Evolutionary conservation across 2,888 invertebrate species (phyloP), one percentile per base, ranked within the genome.

Genomic region (Rhabditoides inermis): DNA sequence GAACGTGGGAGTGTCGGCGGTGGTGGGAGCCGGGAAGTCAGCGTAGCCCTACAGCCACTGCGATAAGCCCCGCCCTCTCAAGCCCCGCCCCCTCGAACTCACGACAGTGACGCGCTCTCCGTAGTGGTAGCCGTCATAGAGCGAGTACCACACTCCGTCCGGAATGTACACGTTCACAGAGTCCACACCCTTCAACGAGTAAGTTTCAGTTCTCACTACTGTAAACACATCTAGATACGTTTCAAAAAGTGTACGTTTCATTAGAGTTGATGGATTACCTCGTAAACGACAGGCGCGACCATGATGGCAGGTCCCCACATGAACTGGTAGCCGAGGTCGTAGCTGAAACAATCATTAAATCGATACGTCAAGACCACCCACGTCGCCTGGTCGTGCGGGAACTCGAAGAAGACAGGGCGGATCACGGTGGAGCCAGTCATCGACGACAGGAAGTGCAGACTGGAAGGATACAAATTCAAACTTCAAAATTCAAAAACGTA

Each of bases 101-200:
- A n/a, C n/a, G n/a, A 53, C 51, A 6, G 52, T 42, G 7, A 62
- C 48, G 22, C 52, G 23, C 26, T 49, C 53, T 26, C 62, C 64
- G 42, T 68, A 64, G 40, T 49, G 53, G 39, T 56, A 56, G 41
- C 63, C 67, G 50, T 57, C 65, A n/a, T n/a, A n/a, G 20, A 71
- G 15, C 0, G 65, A 68, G 62, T 73, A 79, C 78, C 78, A 79
- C 0, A n/a, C 7, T 28, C 63, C 73, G 18, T 64, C 62, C n/a
- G 79, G 78, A 47, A 79, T 68, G 56, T 79, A 78, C 1, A 73
- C 77, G 27, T 56, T 45, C 2, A 69, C 66, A 1, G 63, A 50
- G 6, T 32, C 15, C 15, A 10, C 15, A 32, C 32, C 10, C 32
- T 32, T 32, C 15, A 15, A 32, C 15, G 15, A 32, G 15, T 10